These are phyloP conservation scores for Drosophila kepulauana DNA, from an alignment of 1,140 invertebrate genomes.

Conservation along the genomic window DNA sequence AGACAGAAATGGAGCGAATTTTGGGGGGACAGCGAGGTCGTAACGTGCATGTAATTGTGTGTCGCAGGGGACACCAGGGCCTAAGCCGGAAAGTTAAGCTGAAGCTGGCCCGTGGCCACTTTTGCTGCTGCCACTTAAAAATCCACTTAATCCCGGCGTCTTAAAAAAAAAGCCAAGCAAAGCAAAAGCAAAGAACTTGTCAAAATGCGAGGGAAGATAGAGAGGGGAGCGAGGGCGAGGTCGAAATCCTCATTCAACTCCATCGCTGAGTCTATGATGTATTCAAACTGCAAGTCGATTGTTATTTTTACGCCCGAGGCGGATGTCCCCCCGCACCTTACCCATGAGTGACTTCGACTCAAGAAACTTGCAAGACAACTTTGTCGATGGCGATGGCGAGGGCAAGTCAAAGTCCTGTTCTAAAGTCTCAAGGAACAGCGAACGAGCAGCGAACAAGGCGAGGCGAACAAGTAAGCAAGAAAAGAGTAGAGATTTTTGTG, in stretches of 20 bases:
- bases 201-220: not conserved
- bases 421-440: conserved; percentile 37
- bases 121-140: conserved; percentile 81
- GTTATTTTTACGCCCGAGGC: conserved; percentile 78
- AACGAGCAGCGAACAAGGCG: conserved; percentile 4
- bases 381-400: conserved; percentile 57
- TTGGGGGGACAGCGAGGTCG: conserved; percentile 4
- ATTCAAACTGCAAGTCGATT: conserved; percentile 83
- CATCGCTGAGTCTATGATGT: conserved; percentile 51
- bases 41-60: conserved; percentile 78
- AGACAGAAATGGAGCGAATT: conserved; percentile 4
- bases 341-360: conserved; percentile 9
- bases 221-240: not conserved
- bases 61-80: conserved; percentile 53
- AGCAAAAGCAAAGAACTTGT: conserved; percentile 23
- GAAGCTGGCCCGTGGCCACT: conserved; percentile 72
- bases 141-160: conserved; percentile 78
- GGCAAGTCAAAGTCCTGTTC: conserved; percentile 34
- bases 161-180: conserved; percentile 57
- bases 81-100: conserved; percentile 57
- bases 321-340: conserved; percentile 63
- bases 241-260: conserved; percentile 15
- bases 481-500: conserved; percentile 8
- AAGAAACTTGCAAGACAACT: conserved; percentile 71
- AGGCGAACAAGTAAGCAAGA: conserved; percentile 13